Base-by-base conservation (phyloP, 1,140 invertebrate genomes). In the Chelonus insularis region DNA sequence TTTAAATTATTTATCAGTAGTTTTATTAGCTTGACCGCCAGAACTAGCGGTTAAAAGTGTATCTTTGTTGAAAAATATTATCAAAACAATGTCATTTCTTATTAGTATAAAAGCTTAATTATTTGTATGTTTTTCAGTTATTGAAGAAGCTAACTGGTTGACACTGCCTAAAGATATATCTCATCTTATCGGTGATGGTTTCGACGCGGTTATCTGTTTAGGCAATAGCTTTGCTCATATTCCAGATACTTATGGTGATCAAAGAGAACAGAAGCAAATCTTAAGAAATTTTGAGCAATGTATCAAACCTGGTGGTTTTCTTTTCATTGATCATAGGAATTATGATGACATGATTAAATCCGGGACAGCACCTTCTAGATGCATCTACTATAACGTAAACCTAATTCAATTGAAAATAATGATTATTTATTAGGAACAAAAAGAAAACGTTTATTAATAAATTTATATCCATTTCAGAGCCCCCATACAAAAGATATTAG, bases 151-250 rank as follows among this genome's bases (percentile, higher is more conserved):
- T 0, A 91, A 91, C 70, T 92, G 90, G 90, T 72, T 91, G 60
- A 89, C 88, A 0, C 65, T 93, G 2, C 84, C 87, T 6, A 84
- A 89, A 8, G 92, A 94, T 68, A 86, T 90, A 18, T 73, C 83
- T 29, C 70, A 84, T 3, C 75, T 89, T 16, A 75, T 87, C 8
- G 83, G 82, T 0, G 83, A 83, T 9, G 85, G 86, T 29, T 92
- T 92, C 69, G 91, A 93, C 75, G 91, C 90, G 0, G 89, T 94
- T 1, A 91, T 95, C 64, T 95, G 92, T 70, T 82, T 95, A 32
- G 93, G 93, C 57, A 95, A 95, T 74, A 94, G 92, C 8, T 95
- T 95, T 77, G 91, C 93, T 45, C 93, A 95, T 80, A 85, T 95
- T 64, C 84, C 91, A 39, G 92, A 94, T 70, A 84, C 85, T 39